These are phyloP conservation scores for Heloderma charlesbogerti DNA, from an alignment of 2,113 vertebrate species.

Conservation along the genomic window DNA sequence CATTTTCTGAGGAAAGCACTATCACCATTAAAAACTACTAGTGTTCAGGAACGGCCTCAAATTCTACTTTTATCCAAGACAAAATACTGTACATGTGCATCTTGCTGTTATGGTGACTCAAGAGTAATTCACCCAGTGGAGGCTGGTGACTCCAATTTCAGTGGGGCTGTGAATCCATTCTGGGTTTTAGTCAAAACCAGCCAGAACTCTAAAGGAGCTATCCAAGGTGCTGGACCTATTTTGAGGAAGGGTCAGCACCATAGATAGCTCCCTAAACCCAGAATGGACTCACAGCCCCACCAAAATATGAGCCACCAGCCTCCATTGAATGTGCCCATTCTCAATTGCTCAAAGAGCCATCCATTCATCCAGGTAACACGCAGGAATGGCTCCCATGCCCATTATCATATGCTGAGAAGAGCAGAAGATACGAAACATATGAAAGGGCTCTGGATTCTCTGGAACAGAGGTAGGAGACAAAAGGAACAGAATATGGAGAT, in stretches of 20 bases:
- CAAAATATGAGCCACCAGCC: too few species aligned
- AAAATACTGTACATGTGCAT: constrained; percentile 21
- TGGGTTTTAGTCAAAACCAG: too few species aligned
- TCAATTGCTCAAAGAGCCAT: constrained; percentile 59
- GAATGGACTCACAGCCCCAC: too few species aligned
- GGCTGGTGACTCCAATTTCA: too few species aligned
- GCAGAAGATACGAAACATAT: neutral
- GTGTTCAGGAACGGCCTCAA: constrained; percentile 22
- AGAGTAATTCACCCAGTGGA: constrained; percentile 31
- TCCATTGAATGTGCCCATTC: constrained; percentile 24
- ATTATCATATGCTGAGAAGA: constrained; percentile 37
- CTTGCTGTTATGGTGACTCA: constrained; percentile 45
- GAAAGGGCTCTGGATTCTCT: neutral
- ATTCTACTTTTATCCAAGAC: constrained; percentile 56
- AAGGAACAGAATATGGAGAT: constrained; percentile 12
- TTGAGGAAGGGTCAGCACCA: too few species aligned
- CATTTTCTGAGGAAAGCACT: constrained; percentile 26
- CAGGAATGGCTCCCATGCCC: constrained; percentile 54
- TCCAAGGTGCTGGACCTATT: too few species aligned
- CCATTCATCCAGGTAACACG: neutral
- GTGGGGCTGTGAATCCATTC: too few species aligned
- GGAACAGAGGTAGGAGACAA: neutral
- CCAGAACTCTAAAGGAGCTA: too few species aligned
- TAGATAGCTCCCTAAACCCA: too few species aligned
- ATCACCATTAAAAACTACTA: constrained; percentile 38